A percentile compares a stretch with the other conserved stretches of the same genome.
phyloP scores from a whole-genome alignment of 2,113 vertebrate species.

The Pelecanus crispus region DNA sequence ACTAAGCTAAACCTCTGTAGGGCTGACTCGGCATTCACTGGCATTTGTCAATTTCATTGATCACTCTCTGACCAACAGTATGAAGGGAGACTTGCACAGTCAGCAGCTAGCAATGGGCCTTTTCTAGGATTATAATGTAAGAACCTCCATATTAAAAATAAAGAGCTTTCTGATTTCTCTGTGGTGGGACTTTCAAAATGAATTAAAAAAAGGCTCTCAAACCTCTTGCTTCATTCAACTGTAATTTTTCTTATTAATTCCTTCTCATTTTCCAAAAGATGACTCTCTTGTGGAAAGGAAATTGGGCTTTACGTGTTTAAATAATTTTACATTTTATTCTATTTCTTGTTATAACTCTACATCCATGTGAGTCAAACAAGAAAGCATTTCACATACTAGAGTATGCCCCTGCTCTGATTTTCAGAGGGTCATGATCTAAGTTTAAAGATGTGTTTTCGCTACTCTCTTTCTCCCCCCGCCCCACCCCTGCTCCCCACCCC shows the following conservation, averaged over 20 bases:
- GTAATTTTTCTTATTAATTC: constrained; percentile 39
- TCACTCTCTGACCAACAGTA: neutral
- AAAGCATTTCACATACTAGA: neutral
- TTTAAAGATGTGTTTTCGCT: neutral
- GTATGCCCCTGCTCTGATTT: neutral
- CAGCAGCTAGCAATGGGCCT: constrained; percentile 10
- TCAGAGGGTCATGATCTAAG: neutral
- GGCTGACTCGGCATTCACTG: constrained; percentile 55
- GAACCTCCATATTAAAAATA: constrained; percentile 48
- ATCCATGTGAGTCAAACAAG: neutral
- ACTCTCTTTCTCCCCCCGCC: no score
- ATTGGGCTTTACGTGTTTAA: constrained; percentile 24
- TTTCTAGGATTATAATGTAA: neutral
- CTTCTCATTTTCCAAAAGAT: constrained; percentile 14
- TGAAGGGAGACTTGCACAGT: constrained; percentile 15
- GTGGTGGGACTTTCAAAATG: constrained; percentile 34
- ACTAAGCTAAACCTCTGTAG: neutral
- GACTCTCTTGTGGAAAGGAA: constrained; percentile 18
- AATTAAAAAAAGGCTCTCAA: neutral
- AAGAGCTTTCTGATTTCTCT: constrained; percentile 10
- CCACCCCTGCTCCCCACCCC: rapidly evolving
- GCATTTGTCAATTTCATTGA: constrained; percentile 65
- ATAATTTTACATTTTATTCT: constrained; percentile 29
- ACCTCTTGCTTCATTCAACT: constrained; percentile 17
- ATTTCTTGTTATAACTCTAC: neutral